Percentiles rank a stretch among this genome's conserved stretches.
Evolutionary conservation across 2,888 invertebrate species (phyloP).

Genomic region (Watsonalla cultraria): DNA sequence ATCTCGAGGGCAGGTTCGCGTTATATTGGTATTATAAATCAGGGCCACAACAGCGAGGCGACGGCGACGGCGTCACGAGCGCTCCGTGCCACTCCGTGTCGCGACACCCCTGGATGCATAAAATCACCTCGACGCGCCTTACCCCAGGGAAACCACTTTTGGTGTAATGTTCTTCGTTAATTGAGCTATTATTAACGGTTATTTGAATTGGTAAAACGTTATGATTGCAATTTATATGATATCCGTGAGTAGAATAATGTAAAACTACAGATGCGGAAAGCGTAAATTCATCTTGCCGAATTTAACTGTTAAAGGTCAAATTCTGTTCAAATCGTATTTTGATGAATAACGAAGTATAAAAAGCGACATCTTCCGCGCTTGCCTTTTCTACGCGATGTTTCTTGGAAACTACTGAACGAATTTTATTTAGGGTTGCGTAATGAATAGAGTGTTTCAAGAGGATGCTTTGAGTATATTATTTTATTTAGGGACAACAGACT

Average conservation of each 20-base stretch:
- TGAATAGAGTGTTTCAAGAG: no score
- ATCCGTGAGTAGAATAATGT: not conserved
- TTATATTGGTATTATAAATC: slow-evolving; percentile 76
- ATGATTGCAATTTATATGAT: not conserved
- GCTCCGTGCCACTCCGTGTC: slow-evolving; percentile 41
- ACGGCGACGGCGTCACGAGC: slow-evolving; percentile 32
- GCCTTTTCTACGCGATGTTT: no score
- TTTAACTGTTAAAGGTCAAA: no score
- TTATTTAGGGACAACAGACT: no score
- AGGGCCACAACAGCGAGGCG: slow-evolving; percentile 53
- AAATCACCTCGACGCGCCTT: slow-evolving; percentile 31
- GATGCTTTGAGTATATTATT: no score
- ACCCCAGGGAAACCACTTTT: slow-evolving; percentile 10
- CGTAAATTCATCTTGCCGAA: no score
- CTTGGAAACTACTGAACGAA: no score
- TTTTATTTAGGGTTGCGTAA: no score
- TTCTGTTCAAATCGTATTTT: no score
- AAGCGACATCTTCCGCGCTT: no score
- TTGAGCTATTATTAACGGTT: not conserved
- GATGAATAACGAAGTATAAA: no score
- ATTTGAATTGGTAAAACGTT: not conserved
- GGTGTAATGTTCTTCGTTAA: slow-evolving; percentile 1
- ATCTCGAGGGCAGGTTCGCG: slow-evolving; percentile 69
- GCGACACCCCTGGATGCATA: slow-evolving; percentile 54
- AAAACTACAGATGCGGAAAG: no score